A percentile compares a stretch with the other conserved stretches of the same genome.
Conservation (phyloP, 2,797 vertebrate species). For the Chelon auratus region DNA sequence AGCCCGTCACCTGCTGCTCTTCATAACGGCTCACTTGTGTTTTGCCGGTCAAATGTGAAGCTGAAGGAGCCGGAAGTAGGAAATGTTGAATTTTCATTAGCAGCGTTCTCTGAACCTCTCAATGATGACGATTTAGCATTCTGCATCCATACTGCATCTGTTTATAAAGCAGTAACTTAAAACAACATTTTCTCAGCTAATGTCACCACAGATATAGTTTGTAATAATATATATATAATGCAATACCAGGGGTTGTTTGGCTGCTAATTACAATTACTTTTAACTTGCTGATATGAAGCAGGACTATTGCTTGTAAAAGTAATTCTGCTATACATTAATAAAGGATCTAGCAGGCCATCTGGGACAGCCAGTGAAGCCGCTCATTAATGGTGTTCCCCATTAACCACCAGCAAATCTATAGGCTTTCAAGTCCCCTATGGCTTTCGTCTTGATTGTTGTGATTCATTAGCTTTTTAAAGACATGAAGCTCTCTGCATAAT, state of each 20-base stretch:
- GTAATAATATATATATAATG: no score
- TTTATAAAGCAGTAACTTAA: no score
- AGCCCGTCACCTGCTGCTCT: no score
- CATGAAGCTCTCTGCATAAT: constrained; percentile 57
- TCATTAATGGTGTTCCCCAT: constrained; percentile 59
- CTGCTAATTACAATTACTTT: background rate
- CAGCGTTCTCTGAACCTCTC: no score
- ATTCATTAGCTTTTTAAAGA: constrained; percentile 74
- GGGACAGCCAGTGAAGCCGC: constrained; percentile 10
- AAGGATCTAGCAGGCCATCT: background rate
- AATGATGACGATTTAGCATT: no score
- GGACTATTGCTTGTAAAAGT: background rate
- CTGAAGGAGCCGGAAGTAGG: no score
- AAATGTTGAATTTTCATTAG: no score
- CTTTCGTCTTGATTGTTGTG: constrained; percentile 66
- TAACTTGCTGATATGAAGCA: background rate
- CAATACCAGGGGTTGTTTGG: background rate
- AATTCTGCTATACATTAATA: background rate
- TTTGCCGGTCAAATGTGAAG: no score
- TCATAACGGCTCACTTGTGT: no score
- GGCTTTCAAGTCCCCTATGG: constrained; percentile 52
- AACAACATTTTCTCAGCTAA: no score
- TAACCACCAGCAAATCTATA: constrained; percentile 63
- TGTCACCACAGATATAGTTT: no score
- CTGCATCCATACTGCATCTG: no score